A percentile compares a stretch with the other conserved stretches of the same genome.
phyloP scores from a whole-genome alignment of 2,888 invertebrate species.

The Hirtodrosophila duncani region DNA sequence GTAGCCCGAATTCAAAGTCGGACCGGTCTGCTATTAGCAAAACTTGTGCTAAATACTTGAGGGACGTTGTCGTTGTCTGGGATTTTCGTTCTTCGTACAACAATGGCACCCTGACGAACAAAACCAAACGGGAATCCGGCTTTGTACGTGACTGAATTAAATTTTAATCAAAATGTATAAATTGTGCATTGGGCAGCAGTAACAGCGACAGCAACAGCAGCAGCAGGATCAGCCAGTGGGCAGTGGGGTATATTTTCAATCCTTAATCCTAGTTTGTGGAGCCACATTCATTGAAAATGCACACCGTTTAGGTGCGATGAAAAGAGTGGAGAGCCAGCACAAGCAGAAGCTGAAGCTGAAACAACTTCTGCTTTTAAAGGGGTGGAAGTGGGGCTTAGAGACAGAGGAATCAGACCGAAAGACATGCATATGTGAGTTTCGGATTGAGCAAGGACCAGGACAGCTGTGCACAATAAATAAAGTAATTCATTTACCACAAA shows the following conservation, averaged over 20 bases:
- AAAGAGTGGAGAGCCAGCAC: slow-evolving; percentile 31
- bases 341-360: background rate
- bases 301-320: slow-evolving; percentile 39
- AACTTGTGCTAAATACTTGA: slow-evolving; percentile 67
- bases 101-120: slow-evolving; percentile 35
- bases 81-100: slow-evolving; percentile 26
- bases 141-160: slow-evolving; percentile 72
- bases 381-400: background rate
- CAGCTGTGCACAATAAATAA: slow-evolving; percentile 69
- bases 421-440: slow-evolving; percentile 40
- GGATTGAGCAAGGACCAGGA: slow-evolving; percentile 11
- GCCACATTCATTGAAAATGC: slow-evolving; percentile 42
- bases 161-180: slow-evolving; percentile 74
- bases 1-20: slow-evolving; percentile 24
- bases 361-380: background rate
- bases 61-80: slow-evolving; percentile 32
- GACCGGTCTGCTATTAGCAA: slow-evolving; percentile 42
- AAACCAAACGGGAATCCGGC: slow-evolving; percentile 28
- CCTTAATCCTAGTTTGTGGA: background rate
- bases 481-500: slow-evolving; percentile 69
- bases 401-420: slow-evolving; percentile 25
- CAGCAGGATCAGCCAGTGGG: background rate
- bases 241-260: background rate
- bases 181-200: slow-evolving; percentile 36
- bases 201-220: background rate